Evolutionary conservation across 1,140 invertebrate genomes (phyloP), one percentile per base, ranked within the genome.

Genomic region (Samia ricini): DNA sequence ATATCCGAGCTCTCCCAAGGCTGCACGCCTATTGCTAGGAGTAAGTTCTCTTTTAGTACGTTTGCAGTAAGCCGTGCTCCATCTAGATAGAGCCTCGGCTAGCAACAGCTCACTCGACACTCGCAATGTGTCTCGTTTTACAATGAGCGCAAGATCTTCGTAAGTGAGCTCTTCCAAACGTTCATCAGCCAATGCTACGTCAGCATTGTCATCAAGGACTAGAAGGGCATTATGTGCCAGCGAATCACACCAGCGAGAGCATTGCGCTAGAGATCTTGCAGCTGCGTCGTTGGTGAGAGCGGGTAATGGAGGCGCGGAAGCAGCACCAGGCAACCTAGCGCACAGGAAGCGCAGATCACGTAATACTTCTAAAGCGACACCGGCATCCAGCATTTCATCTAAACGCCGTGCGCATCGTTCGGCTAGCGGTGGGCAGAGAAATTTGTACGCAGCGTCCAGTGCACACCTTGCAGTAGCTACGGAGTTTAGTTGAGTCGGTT

Each of bases 371-470:
- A 90, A 65, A 10, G 85, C 88, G 3, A 85, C 82, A n/a, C 82
- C 79, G 19, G 87, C 87, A 55, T 88, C 84, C 19, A 90, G 62
- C 77, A 90, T 83, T 67, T 88, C 83, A 36, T 92, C 91, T 1
- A 95, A 85, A 57, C 93, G 94, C 7, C 91, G 80, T 2, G 94
- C 92, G 59, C 94, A 95, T 10, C 92, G 79, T 52, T 91, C 83
- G 15, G 93, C 92, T 8, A 95, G 85, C 26, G 91, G 92, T 1
- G 92, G 90, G 61, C 94, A 94, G 4, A 94, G 81, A 68, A 95
- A 95, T 64, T 94, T 93, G 71, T 95, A 93, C 5, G 94, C 93
- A 0, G 93, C 93, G 71, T 94, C 92, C 0, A 95, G 90, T 0
- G 94, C 93, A 6, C 90, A 90, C 18, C 95, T 81, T 8, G 94